Percentiles rank a stretch among this genome's conserved stretches.
phyloP scores from a whole-genome alignment of 2,888 invertebrate genomes.

The Fragum whitleyi region DNA sequence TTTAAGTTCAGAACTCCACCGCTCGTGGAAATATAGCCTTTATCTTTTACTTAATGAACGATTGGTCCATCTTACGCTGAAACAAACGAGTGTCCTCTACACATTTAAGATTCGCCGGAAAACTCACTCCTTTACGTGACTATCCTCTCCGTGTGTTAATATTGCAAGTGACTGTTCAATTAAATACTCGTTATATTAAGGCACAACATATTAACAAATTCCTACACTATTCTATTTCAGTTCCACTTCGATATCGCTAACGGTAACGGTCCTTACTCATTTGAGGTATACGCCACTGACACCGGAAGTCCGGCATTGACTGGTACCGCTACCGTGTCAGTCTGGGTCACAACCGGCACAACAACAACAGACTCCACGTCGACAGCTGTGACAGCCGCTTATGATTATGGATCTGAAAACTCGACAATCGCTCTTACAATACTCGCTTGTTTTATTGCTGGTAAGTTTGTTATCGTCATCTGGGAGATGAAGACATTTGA shows the following conservation, averaged over 20 bases:
- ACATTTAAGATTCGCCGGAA: no score
- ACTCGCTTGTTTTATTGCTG: conserved; percentile 23
- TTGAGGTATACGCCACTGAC: conserved; percentile 46
- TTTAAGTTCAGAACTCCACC: no score
- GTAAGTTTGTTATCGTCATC: conserved; percentile 26
- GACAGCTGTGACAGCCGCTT: conserved; percentile 44
- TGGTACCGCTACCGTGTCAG: conserved; percentile 52
- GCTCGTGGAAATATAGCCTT: no score
- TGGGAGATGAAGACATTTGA: neutral
- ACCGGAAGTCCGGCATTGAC: conserved; percentile 43
- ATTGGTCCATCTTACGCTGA: no score
- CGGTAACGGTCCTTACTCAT: conserved; percentile 40
- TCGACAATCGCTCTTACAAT: conserved; percentile 31
- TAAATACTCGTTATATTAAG: no score
- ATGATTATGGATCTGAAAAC: conserved; percentile 26
- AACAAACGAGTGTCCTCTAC: no score
- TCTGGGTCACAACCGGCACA: conserved; percentile 33
- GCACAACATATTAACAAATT: no score
- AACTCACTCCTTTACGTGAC: no score
- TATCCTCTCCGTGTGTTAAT: no score
- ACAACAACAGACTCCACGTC: conserved; percentile 50
- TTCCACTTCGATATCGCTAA: conserved; percentile 35
- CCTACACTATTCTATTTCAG: conserved; percentile 28
- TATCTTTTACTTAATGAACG: no score
- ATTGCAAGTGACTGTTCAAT: no score